Percentiles rank a stretch among this genome's conserved stretches.
These are phyloP conservation scores for Lithophane leautieri DNA, from an alignment of 2,888 invertebrate genomes.

Conservation along the genomic window DNA sequence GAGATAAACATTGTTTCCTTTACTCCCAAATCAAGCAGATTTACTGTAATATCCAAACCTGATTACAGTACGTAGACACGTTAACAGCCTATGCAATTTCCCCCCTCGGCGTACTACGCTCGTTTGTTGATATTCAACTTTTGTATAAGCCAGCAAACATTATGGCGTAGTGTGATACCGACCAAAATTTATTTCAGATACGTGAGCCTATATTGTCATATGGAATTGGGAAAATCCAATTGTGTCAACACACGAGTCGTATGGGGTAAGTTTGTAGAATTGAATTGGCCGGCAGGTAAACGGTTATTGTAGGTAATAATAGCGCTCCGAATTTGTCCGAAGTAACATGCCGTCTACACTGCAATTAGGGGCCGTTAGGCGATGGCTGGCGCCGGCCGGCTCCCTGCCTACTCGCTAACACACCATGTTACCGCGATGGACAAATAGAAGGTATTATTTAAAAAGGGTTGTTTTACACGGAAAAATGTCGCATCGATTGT, in stretches of 20 bases:
- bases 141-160: slow-evolving; percentile 68
- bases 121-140: slow-evolving; percentile 66
- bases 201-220: slow-evolving; percentile 77
- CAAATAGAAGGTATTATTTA: slow-evolving; percentile 55
- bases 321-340: slow-evolving; percentile 75
- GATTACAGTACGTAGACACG: slow-evolving; percentile 58
- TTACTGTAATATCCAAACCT: slow-evolving; percentile 53
- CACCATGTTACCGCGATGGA: slow-evolving; percentile 47
- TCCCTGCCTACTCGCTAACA: slow-evolving; percentile 54
- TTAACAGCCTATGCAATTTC: slow-evolving; percentile 56
- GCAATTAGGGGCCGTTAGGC: slow-evolving; percentile 81
- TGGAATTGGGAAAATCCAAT: slow-evolving; percentile 84
- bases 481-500: slow-evolving; percentile 34
- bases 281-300: slow-evolving; percentile 82
- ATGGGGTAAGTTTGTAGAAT: slow-evolving; percentile 77
- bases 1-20: slow-evolving; percentile 48
- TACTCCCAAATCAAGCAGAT: slow-evolving; percentile 53
- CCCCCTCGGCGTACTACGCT: slow-evolving; percentile 47
- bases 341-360: slow-evolving; percentile 76
- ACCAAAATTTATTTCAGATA: slow-evolving; percentile 77
- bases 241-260: slow-evolving; percentile 76
- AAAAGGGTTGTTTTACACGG: slow-evolving; percentile 52
- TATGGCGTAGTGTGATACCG: slow-evolving; percentile 68
- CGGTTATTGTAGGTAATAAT: slow-evolving; percentile 81
- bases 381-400: slow-evolving; percentile 65